Conservation (phyloP, 1,140 invertebrate genomes). For the Panagrolaimus sp. region DNA sequence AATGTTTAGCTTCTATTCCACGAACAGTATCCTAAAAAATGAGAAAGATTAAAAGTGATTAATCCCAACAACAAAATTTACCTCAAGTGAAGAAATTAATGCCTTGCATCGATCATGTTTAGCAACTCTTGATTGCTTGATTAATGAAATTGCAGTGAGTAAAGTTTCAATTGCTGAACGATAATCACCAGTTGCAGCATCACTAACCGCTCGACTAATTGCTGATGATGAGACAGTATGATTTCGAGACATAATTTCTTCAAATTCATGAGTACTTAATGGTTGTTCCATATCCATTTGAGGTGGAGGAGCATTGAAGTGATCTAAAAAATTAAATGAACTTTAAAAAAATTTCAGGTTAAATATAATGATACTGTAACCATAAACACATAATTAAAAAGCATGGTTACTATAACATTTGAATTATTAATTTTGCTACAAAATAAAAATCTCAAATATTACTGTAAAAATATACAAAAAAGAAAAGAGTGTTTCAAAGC, state of each 20-base stretch:
- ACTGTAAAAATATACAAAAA: conserved; percentile 41
- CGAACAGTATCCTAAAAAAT: conserved; percentile 74
- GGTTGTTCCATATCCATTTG: conserved; percentile 9
- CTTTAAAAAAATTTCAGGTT: conserved; percentile 21
- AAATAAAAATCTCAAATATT: conserved; percentile 16
- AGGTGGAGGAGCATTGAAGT: conserved; percentile 22
- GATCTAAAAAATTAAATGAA: conserved; percentile 37
- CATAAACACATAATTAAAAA: conserved; percentile 12
- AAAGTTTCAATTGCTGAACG: conserved; percentile 94
- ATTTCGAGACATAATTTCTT: conserved; percentile 95
- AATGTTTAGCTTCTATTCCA: conserved; percentile 92
- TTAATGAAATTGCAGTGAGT: conserved; percentile 93
- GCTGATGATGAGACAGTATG: conserved; percentile 78
- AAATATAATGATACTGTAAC: background rate
- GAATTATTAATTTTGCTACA: no score
- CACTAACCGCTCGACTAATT: conserved; percentile 89
- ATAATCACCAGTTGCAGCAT: conserved; percentile 89
- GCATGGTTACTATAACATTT: conserved; percentile 22
- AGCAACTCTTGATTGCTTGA: conserved; percentile 95
- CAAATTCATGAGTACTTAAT: conserved; percentile 78
- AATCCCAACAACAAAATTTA: conserved; percentile 23
- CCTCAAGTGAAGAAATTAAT: conserved; percentile 68
- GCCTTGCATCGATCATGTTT: conserved; percentile 97
- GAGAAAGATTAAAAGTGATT: conserved; percentile 8
- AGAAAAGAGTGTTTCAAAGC: conserved; percentile 56